Evolutionary conservation across 2,113 vertebrate genomes (phyloP), one percentile per base, ranked within the genome.

Genomic region (Cromileptes altivelis): DNA sequence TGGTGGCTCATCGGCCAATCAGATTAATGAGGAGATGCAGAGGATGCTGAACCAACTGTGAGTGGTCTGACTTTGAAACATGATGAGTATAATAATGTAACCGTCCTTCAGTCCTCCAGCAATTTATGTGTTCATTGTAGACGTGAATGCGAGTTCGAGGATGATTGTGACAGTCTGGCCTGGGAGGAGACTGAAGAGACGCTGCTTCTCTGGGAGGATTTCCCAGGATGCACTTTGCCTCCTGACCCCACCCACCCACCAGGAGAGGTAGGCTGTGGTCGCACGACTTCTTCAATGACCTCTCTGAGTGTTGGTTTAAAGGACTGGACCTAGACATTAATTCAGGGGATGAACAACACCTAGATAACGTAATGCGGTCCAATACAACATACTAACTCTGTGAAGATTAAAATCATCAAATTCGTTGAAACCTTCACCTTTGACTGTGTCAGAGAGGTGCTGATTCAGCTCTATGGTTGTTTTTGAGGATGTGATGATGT

Each of bases 161-260:
- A 99, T 80, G 97, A 99, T 94, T 99, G 98, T 71, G 98, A 99
- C 94, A 99, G 98, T 90, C 95, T 99, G 84, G 97, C 97, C 0
- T 99, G 98, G 98, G 98, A 99, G 92, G 98, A 99, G 94, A 99
- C 97, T 0, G 98, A 99, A 87, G 98, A 99, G 94, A 99, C 98
- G 0, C 93, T 99, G 85, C 96, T 99, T 45, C 97, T 99, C 3
- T 99, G 98, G 98, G 98, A 99, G 91, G 97, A 99, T 90, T 99
- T 99, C 93, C 98, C 98, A 0, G 98, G 97, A 92, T 98, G 97
- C 14, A 95, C 97, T 86, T 90, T 98, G 89, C 96, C 96, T 56
- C 95, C 96, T 0, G 98, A 98, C 89, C 96, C 96, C 33, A 72
- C 87, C 67, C 97, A 97, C 62, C 91, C 89, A 58, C 82, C 92